Evolutionary conservation across 2,797 vertebrate genomes (phyloP), one percentile per base, ranked within the genome.

Genomic region (Macropodus opercularis): DNA sequence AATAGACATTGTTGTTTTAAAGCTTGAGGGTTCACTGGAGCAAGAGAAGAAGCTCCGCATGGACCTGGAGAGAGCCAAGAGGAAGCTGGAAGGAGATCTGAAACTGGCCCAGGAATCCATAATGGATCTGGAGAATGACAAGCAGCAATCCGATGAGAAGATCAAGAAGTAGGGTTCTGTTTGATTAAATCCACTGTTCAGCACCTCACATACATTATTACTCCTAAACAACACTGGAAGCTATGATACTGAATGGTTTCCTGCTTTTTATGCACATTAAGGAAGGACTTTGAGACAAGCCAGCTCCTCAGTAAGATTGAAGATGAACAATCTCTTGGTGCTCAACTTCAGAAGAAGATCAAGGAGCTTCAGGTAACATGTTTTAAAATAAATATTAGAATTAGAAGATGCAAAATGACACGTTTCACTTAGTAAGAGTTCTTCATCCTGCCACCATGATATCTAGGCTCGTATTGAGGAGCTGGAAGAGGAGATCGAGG

Each of bases 241-340:
- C n/a, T n/a, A 13, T 8, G 8, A 8, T 29, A 29, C 2, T 29
- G 11, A 10, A 8, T 8, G 8, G 11, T 29, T 1, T 7, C n/a
- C n/a, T n/a, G n/a, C n/a, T 29, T 29, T 29, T 8, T 29, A 8
- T 8, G 7, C 27, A 8, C 27, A 8, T 29, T 10, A 29, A 95
- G 95, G 83, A 96, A 95, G 66, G 95, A 95, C 63, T 96, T 95
- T 93, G 95, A 96, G 83, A 92, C 81, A 35, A 95, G 92, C 46
- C 93, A 95, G 31, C 77, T 95, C 48, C 88, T 94, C 62, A 92
- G 93, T 80, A 95, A 91, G 62, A 93, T 93, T 62, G 95, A 95
- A 64, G 94, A 95, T 76, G 94, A 95, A 11, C 94, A 95, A 54
- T 72, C 83, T 13, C 73, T 92, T 65, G 80, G 84, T 41, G 32